Base-by-base conservation (phyloP, 92 coral and sea anemone genomes). In the Zoanthus solanderi region DNA sequence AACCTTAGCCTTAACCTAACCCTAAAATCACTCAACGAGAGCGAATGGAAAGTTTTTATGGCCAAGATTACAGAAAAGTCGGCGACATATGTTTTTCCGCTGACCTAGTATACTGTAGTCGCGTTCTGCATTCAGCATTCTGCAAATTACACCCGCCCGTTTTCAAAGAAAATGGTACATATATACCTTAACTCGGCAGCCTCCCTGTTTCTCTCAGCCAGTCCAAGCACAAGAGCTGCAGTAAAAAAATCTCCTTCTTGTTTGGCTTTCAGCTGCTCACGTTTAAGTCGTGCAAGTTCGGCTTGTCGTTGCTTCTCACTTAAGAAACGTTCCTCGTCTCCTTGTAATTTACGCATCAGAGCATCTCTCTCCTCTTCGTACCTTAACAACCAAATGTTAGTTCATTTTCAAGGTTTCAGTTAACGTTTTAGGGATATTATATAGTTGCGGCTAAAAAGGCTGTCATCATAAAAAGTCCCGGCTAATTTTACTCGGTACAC, bases 291-390 rank as follows among this genome's bases (percentile, higher is more conserved):
- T 29, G 99, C 98, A 58, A 97, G 88, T 83, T 95, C 96, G 5
- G 99, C 97, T 78, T 97, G 99, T 13, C 99, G 92, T 75, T 97
- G 94, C 7, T 92, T 91, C 86, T 97, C 99, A 60, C 94, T 93
- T 81, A 95, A 83, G 79, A 97, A 97, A 5, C 95, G 97, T 66
- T 97, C 95, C 79, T 97, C 92, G 7, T 94, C 95, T 16, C 98
- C 98, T 48, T 78, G 95, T 71, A 97, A 68, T 46, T 92, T 95
- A 9, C 97, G 93, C 98, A 97, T 90, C 29, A 97, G 90, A 7
- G 99, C 99, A 17, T 97, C 99, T 63, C 87, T 97, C 63, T 97
- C 99, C 28, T 97, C 99, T 57, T 97, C 99, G 53, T 89, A 97
- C 87, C 99, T 97, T 48, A 48, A 69, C 18, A 16, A 9, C 3